A percentile compares a stretch with the other conserved stretches of the same genome.
Evolutionary conservation across 2,888 invertebrate genomes (phyloP).

Genomic region (Teleogryllus oceanicus): DNA sequence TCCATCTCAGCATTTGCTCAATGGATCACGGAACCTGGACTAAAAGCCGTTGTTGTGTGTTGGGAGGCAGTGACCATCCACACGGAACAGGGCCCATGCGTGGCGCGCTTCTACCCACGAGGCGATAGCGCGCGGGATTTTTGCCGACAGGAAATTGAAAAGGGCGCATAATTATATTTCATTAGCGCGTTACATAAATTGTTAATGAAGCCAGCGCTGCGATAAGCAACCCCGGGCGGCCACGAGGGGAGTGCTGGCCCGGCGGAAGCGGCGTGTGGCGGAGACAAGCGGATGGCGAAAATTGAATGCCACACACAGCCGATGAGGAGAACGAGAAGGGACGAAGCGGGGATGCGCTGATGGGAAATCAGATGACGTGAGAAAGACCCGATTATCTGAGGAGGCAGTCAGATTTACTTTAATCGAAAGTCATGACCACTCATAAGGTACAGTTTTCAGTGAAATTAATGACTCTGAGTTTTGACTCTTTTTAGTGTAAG

Average conservation of each 20-base stretch:
- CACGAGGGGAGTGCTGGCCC: background rate
- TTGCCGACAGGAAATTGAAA: background rate
- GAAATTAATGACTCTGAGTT: too few relatives aligned
- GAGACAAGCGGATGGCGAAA: background rate
- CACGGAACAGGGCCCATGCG: background rate
- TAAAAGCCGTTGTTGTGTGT: too few relatives aligned
- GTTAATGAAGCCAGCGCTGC: slow-evolving; percentile 5
- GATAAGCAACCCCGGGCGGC: background rate
- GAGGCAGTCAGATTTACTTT: too few relatives aligned
- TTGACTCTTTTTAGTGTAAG: too few relatives aligned
- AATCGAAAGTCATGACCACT: too few relatives aligned
- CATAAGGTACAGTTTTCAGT: too few relatives aligned
- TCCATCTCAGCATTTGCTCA: too few relatives aligned
- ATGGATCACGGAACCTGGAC: too few relatives aligned
- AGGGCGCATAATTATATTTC: slow-evolving; percentile 8
- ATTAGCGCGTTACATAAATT: background rate
- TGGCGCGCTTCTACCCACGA: background rate
- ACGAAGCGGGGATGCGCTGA: background rate
- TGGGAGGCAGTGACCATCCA: background rate
- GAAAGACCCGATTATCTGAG: too few relatives aligned
- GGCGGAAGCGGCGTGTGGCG: background rate
- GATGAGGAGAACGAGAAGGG: background rate
- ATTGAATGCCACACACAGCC: background rate
- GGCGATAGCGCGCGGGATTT: background rate
- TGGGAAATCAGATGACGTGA: too few relatives aligned